Base-by-base conservation (phyloP, 2,888 invertebrate genomes). In the Drosophila meridionalis region DNA sequence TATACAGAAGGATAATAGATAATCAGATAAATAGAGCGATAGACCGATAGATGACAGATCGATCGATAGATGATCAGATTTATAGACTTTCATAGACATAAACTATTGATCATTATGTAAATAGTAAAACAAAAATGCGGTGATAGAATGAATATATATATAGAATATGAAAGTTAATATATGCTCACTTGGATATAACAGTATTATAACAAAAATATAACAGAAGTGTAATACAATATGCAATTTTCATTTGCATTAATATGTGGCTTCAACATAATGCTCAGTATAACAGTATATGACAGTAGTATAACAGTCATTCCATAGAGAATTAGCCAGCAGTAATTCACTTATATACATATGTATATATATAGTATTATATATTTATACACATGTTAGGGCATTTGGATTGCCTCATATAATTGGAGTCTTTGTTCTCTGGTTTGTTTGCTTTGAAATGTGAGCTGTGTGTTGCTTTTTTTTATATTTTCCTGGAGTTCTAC, bases 361-460 rank as follows among this genome's bases (percentile, higher is more conserved):
- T n/a, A 42, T 42, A n/a, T 42, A 7, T 1, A 7, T 14, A 42
- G 2, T 20, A 42, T 20, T 40, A 43, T 26, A 30, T 30, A 50
- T 32, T 4, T 20, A 50, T 9, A 9, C 1, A 20, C 3, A 36
- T 12, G 2, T 26, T 45, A 78, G 76, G n/a, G 76, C 62, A 73
- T 78, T 42, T 30, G 11, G 11, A n/a, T n/a, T 14, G n/a, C 52
- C 61, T 50, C n/a, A 8, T 52, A 7, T 20, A 12, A 32, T 9
- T n/a, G n/a, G 3, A 11, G 40, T 9, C 14, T 11, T 53, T 26
- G 32, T 3, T 9, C 7, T 7, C 14, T 28, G 55, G 20, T 42
- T 63, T 76, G 70, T 65, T 73, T 61, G 56, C 56, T 26, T 71
- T 73, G 67, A 59, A 75, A 75, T 73, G 65, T 30, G 60, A 76